phyloP scores from a whole-genome alignment of 2,797 vertebrate genomes.

The Steatocranus sp. region DNA sequence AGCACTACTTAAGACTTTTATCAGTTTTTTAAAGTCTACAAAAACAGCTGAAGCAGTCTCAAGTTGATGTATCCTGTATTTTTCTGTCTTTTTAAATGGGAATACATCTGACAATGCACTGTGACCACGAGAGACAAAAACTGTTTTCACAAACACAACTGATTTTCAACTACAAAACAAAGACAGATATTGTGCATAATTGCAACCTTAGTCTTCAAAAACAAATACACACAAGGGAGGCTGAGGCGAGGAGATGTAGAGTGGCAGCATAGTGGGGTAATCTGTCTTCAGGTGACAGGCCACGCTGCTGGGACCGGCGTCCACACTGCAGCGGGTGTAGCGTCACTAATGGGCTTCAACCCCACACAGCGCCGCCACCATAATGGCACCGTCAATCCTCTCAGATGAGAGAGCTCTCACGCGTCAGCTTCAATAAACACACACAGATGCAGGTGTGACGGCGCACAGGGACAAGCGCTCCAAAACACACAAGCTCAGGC shows the following conservation, averaged over 20 bases:
- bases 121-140: neutral
- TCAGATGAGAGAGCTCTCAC: slow-evolving; percentile 42
- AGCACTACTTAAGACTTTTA: neutral
- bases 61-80: neutral
- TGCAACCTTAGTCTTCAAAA: slow-evolving; percentile 1
- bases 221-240: slow-evolving; percentile 9
- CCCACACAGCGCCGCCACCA: neutral
- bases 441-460: slow-evolving; percentile 10
- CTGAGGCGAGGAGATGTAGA: slow-evolving; percentile 24
- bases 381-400: slow-evolving; percentile 53
- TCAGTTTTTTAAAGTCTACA: neutral
- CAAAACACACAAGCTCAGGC: neutral
- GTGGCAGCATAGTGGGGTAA: slow-evolving; percentile 51
- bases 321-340: slow-evolving; percentile 9
- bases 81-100: neutral
- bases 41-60: neutral
- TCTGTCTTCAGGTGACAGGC: slow-evolving; percentile 67
- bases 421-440: slow-evolving; percentile 44
- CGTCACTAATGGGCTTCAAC: slow-evolving; percentile 62
- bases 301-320: slow-evolving; percentile 21
- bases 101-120: neutral
- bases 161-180: neutral
- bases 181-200: neutral
- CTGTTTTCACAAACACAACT: neutral
- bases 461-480: neutral